A percentile compares a stretch with the other conserved stretches of the same genome.
Evolutionary conservation across 2,888 invertebrate species (phyloP).

Genomic region (Drosophila conformis): DNA sequence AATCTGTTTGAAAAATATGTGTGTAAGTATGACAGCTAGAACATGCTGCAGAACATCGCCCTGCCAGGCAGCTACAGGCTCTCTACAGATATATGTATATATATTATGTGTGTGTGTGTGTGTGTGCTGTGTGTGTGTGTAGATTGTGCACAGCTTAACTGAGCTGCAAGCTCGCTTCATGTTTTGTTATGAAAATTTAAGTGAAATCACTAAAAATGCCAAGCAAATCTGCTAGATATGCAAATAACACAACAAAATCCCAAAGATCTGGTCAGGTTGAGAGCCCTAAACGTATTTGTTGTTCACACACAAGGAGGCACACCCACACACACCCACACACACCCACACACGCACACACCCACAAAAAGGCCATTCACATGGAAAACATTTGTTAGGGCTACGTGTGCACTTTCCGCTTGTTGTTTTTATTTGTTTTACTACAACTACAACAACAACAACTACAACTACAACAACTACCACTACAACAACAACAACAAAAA

Average conservation of each 20-base stretch:
- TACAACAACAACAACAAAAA: background rate
- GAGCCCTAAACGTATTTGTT: slow-evolving; percentile 4
- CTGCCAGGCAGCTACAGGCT: slow-evolving; percentile 5
- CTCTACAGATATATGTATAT: background rate
- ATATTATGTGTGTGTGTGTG: background rate
- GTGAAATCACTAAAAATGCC: slow-evolving; percentile 83
- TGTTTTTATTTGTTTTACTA: slow-evolving; percentile 7
- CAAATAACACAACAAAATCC: slow-evolving; percentile 42
- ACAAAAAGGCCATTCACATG: slow-evolving; percentile 28
- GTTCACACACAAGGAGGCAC: slow-evolving; percentile 5
- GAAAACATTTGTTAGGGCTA: slow-evolving; percentile 43
- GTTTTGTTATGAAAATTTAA: slow-evolving; percentile 82
- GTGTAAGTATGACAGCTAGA: slow-evolving; percentile 64
- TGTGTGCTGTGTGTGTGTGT: slow-evolving; percentile 2
- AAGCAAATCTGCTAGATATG: slow-evolving; percentile 70
- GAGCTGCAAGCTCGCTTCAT: slow-evolving; percentile 69
- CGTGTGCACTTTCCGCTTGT: slow-evolving; percentile 28
- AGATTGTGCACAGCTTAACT: slow-evolving; percentile 40
- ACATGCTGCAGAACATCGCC: slow-evolving; percentile 38
- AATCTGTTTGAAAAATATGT: slow-evolving; percentile 66
- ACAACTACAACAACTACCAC: background rate
- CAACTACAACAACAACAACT: background rate
- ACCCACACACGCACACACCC: background rate
- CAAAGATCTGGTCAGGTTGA: slow-evolving; percentile 1
- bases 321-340: background rate